Evolutionary conservation across 2,797 vertebrate species (phyloP).

Genomic region (Enteromius argenteus): DNA sequence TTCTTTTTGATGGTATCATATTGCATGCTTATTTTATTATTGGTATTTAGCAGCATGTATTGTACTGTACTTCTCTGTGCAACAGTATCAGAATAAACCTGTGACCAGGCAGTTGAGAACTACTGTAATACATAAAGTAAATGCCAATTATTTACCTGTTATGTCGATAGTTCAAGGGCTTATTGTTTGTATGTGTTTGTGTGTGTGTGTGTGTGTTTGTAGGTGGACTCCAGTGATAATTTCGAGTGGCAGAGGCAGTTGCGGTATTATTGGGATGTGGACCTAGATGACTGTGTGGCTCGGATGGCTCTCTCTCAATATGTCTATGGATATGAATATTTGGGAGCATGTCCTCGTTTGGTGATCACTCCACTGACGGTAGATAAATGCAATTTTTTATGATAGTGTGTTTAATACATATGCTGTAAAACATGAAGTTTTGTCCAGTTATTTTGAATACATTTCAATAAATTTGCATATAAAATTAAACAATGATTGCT

Average conservation of each 20-base stretch:
- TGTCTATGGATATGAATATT: slow-evolving; percentile 87
- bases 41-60: background rate
- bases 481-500: background rate
- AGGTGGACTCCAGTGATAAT: slow-evolving; percentile 81
- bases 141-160: background rate
- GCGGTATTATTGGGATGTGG: slow-evolving; percentile 88
- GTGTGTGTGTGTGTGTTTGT: slow-evolving; percentile 36
- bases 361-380: slow-evolving; percentile 92
- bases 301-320: slow-evolving; percentile 89
- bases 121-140: background rate
- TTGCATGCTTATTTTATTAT: background rate
- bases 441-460: background rate
- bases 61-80: background rate
- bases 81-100: background rate
- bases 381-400: background rate
- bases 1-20: background rate
- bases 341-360: slow-evolving; percentile 87
- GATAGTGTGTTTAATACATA: background rate
- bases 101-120: background rate
- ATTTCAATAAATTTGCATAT: background rate
- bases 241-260: slow-evolving; percentile 92
- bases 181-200: background rate
- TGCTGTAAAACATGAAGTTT: background rate
- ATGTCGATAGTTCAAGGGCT: background rate
- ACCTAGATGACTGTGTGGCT: slow-evolving; percentile 86